A percentile compares a stretch with the other conserved stretches of the same genome.
phyloP scores from a whole-genome alignment of 2,888 invertebrate genomes.

The Loripinus fragilis region DNA sequence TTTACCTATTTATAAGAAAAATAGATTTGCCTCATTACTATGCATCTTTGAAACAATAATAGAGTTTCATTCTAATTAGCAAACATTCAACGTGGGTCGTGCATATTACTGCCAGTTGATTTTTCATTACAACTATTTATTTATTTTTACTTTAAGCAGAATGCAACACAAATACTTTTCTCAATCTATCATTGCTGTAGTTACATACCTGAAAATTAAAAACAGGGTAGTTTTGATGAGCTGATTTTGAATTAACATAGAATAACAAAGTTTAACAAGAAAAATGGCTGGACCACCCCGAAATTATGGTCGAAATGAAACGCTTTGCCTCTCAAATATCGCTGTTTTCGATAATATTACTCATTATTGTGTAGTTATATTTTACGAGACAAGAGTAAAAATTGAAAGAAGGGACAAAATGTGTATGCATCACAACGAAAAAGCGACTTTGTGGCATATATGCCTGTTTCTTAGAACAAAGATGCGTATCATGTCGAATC shows the following conservation, averaged over 20 bases:
- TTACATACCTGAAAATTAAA: slow-evolving; percentile 3
- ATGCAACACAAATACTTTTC: not conserved
- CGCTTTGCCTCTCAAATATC: not conserved
- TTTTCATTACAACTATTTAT: no score
- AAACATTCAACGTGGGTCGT: no score
- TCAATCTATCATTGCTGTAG: not conserved
- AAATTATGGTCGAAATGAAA: slow-evolving; percentile 23
- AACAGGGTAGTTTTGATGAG: not conserved
- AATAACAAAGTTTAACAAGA: slow-evolving; percentile 8
- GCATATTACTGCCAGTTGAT: no score
- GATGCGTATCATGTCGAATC: no score
- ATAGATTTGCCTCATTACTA: no score
- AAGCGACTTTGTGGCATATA: no score
- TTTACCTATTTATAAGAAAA: no score
- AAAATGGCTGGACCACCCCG: slow-evolving; percentile 18
- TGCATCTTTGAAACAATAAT: no score
- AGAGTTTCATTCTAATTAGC: no score
- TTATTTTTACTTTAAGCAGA: not conserved
- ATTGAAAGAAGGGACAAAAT: not conserved
- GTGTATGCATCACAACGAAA: no score
- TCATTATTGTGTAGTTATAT: slow-evolving; percentile 21
- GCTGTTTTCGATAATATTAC: slow-evolving; percentile 2
- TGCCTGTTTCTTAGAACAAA: no score
- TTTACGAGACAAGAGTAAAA: slow-evolving; percentile 10
- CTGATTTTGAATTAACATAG: slow-evolving; percentile 19